A percentile compares a stretch with the other conserved stretches of the same genome.
Evolutionary conservation across 1,140 invertebrate species (phyloP).

Genomic region (Himalopsyche phryganea): DNA sequence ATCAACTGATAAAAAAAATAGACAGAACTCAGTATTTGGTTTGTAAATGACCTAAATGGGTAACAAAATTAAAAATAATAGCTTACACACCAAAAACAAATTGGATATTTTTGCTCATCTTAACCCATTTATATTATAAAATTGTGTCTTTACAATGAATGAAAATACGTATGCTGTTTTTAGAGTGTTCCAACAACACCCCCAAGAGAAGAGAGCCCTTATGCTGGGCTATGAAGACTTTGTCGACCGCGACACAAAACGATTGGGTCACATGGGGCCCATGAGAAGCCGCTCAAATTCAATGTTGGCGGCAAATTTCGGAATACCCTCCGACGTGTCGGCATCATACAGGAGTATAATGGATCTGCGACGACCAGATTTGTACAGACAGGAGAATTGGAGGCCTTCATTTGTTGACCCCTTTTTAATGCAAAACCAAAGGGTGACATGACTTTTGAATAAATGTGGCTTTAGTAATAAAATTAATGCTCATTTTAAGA

Average conservation of each 20-base stretch:
- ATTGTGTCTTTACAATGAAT: too few species aligned
- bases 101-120: too few species aligned
- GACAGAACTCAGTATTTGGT: too few species aligned
- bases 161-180: conserved; percentile 3
- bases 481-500: neutral
- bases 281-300: conserved; percentile 34
- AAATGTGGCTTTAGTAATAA: neutral
- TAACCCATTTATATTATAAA: too few species aligned
- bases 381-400: conserved; percentile 35
- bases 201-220: conserved; percentile 35
- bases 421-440: conserved; percentile 28
- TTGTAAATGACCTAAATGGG: too few species aligned
- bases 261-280: conserved; percentile 25
- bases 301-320: conserved; percentile 19
- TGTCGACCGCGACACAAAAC: conserved; percentile 15
- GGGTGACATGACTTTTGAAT: conserved; percentile 27
- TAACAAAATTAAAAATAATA: too few species aligned
- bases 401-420: conserved; percentile 29
- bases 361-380: conserved; percentile 40
- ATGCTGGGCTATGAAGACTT: conserved; percentile 24
- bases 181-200: conserved; percentile 39
- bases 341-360: conserved; percentile 37
- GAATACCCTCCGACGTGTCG: conserved; percentile 16
- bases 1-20: too few species aligned
- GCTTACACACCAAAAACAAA: too few species aligned